phyloP scores from a whole-genome alignment of 1,140 invertebrate species.

The Phymastichus coffea region DNA sequence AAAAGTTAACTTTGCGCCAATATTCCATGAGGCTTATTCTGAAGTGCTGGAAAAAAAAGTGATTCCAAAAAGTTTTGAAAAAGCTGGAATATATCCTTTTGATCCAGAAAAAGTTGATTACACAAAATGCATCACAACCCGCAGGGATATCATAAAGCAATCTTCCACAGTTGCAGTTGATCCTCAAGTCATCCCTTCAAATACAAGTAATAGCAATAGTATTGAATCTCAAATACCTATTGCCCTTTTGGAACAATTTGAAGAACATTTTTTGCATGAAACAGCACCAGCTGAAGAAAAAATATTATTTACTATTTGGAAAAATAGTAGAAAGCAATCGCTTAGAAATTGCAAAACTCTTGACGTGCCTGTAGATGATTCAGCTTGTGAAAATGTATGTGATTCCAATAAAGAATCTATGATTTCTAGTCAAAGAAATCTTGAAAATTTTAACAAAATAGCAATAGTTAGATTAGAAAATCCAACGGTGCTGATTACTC shows the following conservation, averaged over 20 bases:
- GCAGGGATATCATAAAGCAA: background rate
- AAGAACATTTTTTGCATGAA: background rate
- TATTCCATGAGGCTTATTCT: slow-evolving; percentile 37
- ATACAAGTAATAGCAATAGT: background rate
- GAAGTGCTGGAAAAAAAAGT: slow-evolving; percentile 31
- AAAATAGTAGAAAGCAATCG: no score
- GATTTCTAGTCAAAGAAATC: no score
- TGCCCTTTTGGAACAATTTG: background rate
- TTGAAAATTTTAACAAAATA: no score
- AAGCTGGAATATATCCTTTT: slow-evolving; percentile 45
- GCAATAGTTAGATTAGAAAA: no score
- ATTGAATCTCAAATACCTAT: background rate
- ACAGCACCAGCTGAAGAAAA: background rate
- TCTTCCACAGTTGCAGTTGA: background rate
- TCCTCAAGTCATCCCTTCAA: background rate
- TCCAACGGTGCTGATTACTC: no score
- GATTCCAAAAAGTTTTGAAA: slow-evolving; percentile 39
- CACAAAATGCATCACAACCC: slow-evolving; percentile 33
- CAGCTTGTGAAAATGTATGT: no score
- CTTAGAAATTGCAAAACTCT: no score
- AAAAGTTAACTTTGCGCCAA: slow-evolving; percentile 41
- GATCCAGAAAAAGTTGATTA: slow-evolving; percentile 43
- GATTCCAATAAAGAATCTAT: no score
- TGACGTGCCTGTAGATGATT: no score
- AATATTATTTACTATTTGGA: background rate